phyloP scores from a whole-genome alignment of 2,797 vertebrate genomes.

The Thripadectes ignobilis region DNA sequence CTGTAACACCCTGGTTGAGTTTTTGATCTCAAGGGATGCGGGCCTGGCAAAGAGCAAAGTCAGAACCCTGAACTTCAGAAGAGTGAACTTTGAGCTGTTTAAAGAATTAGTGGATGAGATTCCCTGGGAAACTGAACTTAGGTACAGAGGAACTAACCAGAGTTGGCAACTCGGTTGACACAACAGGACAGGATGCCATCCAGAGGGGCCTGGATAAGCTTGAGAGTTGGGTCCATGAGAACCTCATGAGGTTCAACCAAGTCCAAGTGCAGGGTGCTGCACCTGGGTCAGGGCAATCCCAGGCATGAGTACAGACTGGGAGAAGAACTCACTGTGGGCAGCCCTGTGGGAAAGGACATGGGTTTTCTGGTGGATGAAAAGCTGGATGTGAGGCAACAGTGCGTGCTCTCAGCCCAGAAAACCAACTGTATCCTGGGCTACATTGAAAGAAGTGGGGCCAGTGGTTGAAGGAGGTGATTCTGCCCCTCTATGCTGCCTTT shows the following conservation, averaged over 20 bases:
- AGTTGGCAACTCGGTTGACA: neutral
- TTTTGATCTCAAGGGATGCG: neutral
- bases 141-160: neutral
- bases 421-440: neutral
- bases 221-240: neutral
- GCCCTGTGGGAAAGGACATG: neutral
- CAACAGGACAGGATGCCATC: neutral
- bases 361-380: neutral
- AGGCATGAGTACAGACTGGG: neutral
- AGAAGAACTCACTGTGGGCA: neutral
- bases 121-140: neutral
- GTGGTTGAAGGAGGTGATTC: neutral
- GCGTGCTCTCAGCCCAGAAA: neutral
- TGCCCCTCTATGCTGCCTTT: neutral
- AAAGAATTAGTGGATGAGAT: neutral
- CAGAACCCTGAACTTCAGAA: neutral
- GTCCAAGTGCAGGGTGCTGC: neutral
- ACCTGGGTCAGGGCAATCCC: neutral
- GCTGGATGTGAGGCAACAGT: neutral
- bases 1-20: neutral
- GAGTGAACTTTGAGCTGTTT: neutral
- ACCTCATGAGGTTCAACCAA: neutral
- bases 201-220: neutral
- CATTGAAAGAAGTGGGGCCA: neutral
- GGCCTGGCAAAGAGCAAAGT: neutral